Evolutionary conservation across 1,140 invertebrate species (phyloP), one percentile per base, ranked within the genome.

Genomic region (Eciton burchellii): DNA sequence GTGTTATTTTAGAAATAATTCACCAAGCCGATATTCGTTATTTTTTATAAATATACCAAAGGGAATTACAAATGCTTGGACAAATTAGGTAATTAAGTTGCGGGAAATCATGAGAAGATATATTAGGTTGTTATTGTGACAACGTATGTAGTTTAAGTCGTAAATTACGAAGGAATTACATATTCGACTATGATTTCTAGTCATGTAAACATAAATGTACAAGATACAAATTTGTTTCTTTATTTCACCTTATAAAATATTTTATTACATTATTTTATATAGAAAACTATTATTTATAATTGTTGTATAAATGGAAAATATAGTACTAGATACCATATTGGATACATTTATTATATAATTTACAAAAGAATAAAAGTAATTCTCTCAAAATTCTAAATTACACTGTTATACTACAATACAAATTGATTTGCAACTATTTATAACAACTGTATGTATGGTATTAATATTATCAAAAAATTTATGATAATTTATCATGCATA

Each of bases 301-400:
- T 86, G 70, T 73, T 73, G 11, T 60, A 60, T 76, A 89, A 76
- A 86, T 85, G 70, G 84, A 49, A 57, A 81, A 73, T 26, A 41
- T 89, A 89, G 84, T 81, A 90, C 86, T 91, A 81, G 87, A 87
- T 82, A 91, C 82, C 88, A 85, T 60, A 86, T 92, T 90, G 86
- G 79, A 86, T 89, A 82, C 82, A 72, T 88, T 88, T 88, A 90
- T 88, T 89, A 82, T 86, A 90, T 90, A 90, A 88, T 93, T 91
- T 90, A 35, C 76, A 86, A 29, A 88, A 83, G 57, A 73, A 68
- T 56, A 12, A 60, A 16, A 71, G 14, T 24, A 29, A 82, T 59
- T 8, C 35, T 86, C 54, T 81, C 59, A 5, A n/a, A 16, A 74
- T 81, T 65, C 35, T 73, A 68, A 60, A 71, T 74, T 81, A 65